Conservation (phyloP, 2,113 vertebrate species). For the Melanocharis versteri region DNA sequence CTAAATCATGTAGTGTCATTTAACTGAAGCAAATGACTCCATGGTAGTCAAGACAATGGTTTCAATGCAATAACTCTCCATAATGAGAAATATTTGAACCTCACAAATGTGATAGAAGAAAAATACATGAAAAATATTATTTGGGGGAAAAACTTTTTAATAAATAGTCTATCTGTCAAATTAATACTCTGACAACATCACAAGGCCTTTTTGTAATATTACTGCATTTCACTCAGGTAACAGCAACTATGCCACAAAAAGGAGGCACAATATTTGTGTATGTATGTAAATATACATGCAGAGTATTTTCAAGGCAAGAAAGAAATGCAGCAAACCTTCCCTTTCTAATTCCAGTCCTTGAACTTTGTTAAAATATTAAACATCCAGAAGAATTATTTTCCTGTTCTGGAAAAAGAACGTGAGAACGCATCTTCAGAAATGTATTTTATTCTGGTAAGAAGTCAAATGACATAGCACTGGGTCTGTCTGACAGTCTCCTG, state of each 20-base stretch:
- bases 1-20: background rate
- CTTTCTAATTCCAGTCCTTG: background rate
- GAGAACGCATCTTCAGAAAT: background rate
- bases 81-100: background rate
- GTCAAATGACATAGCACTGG: background rate
- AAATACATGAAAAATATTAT: background rate
- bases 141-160: background rate
- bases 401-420: background rate
- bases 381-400: background rate
- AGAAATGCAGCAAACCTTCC: background rate
- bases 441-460: background rate
- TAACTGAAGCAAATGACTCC: background rate
- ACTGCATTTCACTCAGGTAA: background rate
- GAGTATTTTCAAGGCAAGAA: background rate
- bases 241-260: background rate
- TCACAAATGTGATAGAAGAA: background rate
- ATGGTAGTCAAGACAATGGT: background rate
- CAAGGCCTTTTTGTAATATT: background rate
- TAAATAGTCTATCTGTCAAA: background rate
- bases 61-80: background rate
- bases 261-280: background rate
- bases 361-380: background rate
- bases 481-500: background rate
- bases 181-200: background rate
- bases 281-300: background rate